Conservation (phyloP, 2,797 vertebrate species). For the Sphaeramia orbicularis region DNA sequence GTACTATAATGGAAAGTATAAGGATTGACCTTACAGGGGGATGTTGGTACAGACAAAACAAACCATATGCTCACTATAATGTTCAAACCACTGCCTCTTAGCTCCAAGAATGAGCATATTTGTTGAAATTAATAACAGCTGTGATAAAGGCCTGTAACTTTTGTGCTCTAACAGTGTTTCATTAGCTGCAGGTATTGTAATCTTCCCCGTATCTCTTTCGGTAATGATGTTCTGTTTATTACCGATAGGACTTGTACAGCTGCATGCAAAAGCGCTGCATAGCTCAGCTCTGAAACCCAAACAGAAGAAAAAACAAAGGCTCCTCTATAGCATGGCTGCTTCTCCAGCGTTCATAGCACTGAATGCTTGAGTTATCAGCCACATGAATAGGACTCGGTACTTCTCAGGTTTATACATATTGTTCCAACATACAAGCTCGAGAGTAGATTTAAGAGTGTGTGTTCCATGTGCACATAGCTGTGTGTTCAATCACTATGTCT, state of each 20-base stretch:
- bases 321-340: background rate
- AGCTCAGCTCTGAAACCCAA: background rate
- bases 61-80: background rate
- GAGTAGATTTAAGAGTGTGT: constrained; percentile 22
- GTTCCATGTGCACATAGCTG: constrained; percentile 5
- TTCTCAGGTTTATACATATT: constrained; percentile 28
- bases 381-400: constrained; percentile 6
- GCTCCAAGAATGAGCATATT: background rate
- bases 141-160: background rate
- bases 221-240: constrained; percentile 21
- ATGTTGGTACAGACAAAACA: constrained; percentile 14
- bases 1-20: constrained; percentile 4
- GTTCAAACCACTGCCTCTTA: constrained; percentile 4
- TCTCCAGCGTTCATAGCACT: constrained; percentile 14
- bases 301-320: constrained; percentile 1
- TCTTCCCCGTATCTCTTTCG: background rate
- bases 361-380: constrained; percentile 10
- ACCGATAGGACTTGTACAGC: background rate
- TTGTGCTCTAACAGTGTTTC: background rate
- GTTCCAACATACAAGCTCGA: constrained; percentile 26
- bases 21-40: constrained; percentile 15
- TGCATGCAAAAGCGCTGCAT: background rate
- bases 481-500: background rate
- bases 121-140: background rate
- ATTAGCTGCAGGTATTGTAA: background rate